Conservation (phyloP, 2,888 invertebrate genomes). For the Petrophora chlorosata region DNA sequence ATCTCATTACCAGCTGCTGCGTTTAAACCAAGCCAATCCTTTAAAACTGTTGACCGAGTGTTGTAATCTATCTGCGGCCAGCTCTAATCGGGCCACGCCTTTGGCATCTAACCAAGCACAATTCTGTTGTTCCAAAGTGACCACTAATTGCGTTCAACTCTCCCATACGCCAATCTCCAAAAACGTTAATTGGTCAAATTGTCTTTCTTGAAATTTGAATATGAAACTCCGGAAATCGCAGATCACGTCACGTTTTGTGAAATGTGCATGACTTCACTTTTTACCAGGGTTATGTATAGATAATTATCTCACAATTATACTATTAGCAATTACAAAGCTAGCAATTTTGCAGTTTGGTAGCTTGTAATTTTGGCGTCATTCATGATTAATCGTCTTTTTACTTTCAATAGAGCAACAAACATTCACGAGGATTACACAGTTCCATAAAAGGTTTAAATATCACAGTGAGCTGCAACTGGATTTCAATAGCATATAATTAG, state of each 20-base stretch:
- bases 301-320: no score
- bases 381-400: no score
- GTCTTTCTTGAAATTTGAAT: slow-evolving; percentile 10
- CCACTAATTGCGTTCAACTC: neutral
- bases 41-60: slow-evolving; percentile 1
- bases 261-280: neutral
- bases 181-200: slow-evolving; percentile 16
- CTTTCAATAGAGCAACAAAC: no score
- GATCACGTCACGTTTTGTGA: neutral
- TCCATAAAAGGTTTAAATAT: no score
- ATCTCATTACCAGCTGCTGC: neutral
- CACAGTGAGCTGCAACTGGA: no score
- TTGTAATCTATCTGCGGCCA: neutral
- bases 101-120: no score
- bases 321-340: no score
- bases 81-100: neutral
- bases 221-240: neutral
- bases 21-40: neutral
- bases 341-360: no score
- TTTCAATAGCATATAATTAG: no score
- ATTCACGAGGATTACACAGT: no score
- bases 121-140: slow-evolving; percentile 5
- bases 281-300: no score
- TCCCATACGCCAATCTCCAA: slow-evolving; percentile 9
- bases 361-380: no score